Evolutionary conservation across 30 jellyfish, hydroid and myxozoan species (phyloP).

Genomic region (Cassiopea andromeda): DNA sequence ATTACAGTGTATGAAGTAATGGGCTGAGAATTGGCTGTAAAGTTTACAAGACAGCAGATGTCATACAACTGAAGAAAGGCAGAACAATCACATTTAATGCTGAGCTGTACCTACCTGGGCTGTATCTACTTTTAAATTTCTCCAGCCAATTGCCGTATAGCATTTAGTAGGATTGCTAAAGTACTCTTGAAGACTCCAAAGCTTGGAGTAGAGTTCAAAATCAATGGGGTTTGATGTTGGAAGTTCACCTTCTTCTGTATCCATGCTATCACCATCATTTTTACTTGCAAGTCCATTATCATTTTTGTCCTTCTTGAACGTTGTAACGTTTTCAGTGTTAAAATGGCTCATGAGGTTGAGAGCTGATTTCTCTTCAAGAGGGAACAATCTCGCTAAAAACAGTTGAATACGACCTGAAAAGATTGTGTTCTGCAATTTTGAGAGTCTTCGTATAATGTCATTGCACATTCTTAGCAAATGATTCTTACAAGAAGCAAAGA

Average conservation of each 20-base stretch:
- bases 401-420: constrained; percentile 96
- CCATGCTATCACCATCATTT: constrained; percentile 55
- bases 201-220: constrained; percentile 76
- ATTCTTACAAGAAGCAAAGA: constrained; percentile 85
- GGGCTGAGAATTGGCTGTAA: no score
- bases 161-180: constrained; percentile 86
- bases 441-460: constrained; percentile 86
- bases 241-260: constrained; percentile 87
- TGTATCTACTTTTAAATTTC: constrained; percentile 54
- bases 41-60: no score
- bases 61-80: no score
- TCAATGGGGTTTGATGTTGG: constrained; percentile 83
- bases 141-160: constrained; percentile 87
- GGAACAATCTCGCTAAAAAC: constrained; percentile 93
- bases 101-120: constrained; percentile 64
- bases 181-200: constrained; percentile 90
- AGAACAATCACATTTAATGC: no score
- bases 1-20: no score
- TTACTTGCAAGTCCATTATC: constrained; percentile 60
- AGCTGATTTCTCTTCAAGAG: constrained; percentile 97
- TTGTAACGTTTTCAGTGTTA: constrained; percentile 84
- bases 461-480: constrained; percentile 95
- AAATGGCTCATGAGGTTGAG: constrained; percentile 91
- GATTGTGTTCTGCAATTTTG: constrained; percentile 86
- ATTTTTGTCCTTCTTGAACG: constrained; percentile 54